These are phyloP conservation scores for Pygathrix nemaeus DNA, from an alignment of 2,113 vertebrate species.

Conservation along the genomic window DNA sequence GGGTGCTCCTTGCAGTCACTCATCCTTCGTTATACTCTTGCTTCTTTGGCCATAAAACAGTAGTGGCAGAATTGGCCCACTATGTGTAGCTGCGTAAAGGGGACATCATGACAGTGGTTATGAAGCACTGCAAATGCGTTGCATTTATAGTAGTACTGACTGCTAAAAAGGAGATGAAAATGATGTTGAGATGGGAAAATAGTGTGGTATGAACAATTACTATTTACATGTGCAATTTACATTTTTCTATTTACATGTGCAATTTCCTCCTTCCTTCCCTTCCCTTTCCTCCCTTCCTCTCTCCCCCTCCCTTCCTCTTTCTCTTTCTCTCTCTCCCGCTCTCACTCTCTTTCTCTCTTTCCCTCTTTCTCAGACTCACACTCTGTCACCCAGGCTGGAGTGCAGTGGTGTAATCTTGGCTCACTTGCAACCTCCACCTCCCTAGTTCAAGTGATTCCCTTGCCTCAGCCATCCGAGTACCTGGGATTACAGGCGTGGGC, in stretches of 20 bases:
- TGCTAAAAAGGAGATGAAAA: conserved; percentile 23
- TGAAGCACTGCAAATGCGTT: background rate
- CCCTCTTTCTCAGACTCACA: too few relatives aligned
- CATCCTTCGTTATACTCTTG: conserved; percentile 51
- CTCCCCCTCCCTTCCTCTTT: too few relatives aligned
- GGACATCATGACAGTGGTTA: background rate
- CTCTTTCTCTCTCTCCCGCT: too few relatives aligned
- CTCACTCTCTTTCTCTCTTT: too few relatives aligned
- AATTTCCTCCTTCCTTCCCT: too few relatives aligned
- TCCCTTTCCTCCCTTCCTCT: too few relatives aligned
- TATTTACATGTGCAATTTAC: conserved; percentile 4
- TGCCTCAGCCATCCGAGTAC: too few relatives aligned
- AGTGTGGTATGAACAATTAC: conserved; percentile 9
- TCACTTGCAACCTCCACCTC: too few relatives aligned
- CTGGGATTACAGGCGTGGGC: too few relatives aligned
- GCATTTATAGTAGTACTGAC: background rate
- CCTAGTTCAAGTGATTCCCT: too few relatives aligned
- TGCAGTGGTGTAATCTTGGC: too few relatives aligned
- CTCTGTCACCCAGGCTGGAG: too few relatives aligned
- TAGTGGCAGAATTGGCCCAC: conserved; percentile 1
- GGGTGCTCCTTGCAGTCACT: conserved; percentile 42
- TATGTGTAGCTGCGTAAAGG: conserved; percentile 43
- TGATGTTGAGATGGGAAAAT: conserved; percentile 8
- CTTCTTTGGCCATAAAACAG: conserved; percentile 37
- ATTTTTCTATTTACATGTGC: background rate